Conservation (phyloP, 2,113 vertebrate species). For the Eulemur rufifrons region DNA sequence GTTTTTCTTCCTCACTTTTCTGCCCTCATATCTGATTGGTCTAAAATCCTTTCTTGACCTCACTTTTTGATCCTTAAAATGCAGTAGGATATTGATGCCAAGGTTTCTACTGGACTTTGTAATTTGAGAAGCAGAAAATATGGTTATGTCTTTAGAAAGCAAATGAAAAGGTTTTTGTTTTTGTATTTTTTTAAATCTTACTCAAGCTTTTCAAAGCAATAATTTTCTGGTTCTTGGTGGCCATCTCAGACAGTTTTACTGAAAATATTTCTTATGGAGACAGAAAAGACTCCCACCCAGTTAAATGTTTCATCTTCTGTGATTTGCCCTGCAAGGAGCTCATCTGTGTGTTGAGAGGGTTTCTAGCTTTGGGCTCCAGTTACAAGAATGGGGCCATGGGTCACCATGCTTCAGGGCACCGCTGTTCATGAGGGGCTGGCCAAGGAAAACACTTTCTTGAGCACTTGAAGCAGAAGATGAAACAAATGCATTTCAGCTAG, state of each 20-base stretch:
- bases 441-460: conserved; percentile 47
- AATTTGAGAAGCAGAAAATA: conserved; percentile 57
- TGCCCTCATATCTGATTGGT: conserved; percentile 16
- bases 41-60: conserved; percentile 5
- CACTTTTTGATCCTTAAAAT: conserved; percentile 30
- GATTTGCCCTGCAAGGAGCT: neutral
- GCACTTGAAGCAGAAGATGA: conserved; percentile 37
- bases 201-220: neutral
- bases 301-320: neutral
- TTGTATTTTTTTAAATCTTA: neutral
- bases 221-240: neutral
- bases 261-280: neutral
- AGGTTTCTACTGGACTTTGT: conserved; percentile 5
- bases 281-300: neutral
- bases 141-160: conserved; percentile 12
- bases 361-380: neutral
- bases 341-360: neutral
- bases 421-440: neutral
- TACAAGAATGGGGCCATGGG: neutral
- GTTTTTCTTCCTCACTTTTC: conserved; percentile 12
- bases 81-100: neutral
- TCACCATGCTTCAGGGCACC: neutral
- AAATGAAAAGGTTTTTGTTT: neutral
- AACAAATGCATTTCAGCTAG: conserved; percentile 28
- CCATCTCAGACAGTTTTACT: neutral